Evolutionary conservation across 1,140 invertebrate genomes (phyloP).

Genomic region (Adoxophyes honmai): DNA sequence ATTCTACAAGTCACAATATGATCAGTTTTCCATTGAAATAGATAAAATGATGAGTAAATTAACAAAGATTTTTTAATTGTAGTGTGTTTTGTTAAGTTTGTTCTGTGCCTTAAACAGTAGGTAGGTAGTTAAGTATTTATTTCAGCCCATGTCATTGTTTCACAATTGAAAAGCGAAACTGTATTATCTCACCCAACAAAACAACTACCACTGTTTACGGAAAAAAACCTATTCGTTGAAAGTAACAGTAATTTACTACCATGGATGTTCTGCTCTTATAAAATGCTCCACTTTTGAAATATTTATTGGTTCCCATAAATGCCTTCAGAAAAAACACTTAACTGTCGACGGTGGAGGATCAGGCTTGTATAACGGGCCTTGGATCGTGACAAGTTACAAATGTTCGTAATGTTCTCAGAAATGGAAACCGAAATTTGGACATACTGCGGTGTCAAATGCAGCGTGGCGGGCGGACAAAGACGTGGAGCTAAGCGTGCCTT

Average conservation of each 20-base stretch:
- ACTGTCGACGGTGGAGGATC: slow-evolving; percentile 47
- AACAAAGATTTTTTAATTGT: no score
- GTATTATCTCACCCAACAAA: slow-evolving; percentile 36
- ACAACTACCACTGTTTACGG: slow-evolving; percentile 32
- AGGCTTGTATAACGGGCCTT: slow-evolving; percentile 51
- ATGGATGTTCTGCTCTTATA: slow-evolving; percentile 61
- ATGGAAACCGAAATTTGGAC: slow-evolving; percentile 67
- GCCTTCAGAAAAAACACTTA: slow-evolving; percentile 42
- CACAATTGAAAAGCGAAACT: slow-evolving; percentile 59
- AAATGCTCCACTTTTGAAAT: slow-evolving; percentile 60
- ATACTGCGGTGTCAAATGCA: slow-evolving; percentile 54
- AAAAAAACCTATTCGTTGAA: slow-evolving; percentile 46
- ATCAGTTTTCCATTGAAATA: no score
- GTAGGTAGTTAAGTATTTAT: not conserved
- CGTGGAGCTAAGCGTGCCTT: slow-evolving; percentile 61
- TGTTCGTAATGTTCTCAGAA: slow-evolving; percentile 48
- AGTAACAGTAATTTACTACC: slow-evolving; percentile 67
- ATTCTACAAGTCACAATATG: no score
- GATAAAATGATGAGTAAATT: no score
- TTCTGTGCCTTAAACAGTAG: no score
- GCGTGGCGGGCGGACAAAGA: slow-evolving; percentile 40
- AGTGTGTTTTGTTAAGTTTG: no score
- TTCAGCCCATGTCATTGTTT: not conserved
- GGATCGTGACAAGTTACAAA: slow-evolving; percentile 48
- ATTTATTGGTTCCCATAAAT: slow-evolving; percentile 65